phyloP scores from a whole-genome alignment of 2,888 invertebrate species.

The Orthosia gothica region DNA sequence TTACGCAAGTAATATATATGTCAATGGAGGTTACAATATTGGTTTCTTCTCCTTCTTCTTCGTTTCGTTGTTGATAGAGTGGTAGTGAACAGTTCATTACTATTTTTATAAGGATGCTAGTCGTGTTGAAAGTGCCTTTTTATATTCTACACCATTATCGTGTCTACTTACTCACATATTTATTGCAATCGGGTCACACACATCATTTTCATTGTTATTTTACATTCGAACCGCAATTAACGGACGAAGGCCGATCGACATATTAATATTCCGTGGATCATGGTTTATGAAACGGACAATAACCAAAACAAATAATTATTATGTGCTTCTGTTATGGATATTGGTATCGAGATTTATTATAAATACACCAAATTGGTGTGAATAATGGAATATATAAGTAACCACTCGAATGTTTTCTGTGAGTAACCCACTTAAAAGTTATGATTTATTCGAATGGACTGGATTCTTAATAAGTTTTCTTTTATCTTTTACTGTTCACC shows the following conservation, averaged over 20 bases:
- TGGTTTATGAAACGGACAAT: constrained; percentile 25
- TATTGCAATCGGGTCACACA: constrained; percentile 54
- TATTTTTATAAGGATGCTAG: constrained; percentile 57
- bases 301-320: constrained; percentile 33
- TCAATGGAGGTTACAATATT: too few species aligned
- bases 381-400: constrained; percentile 1
- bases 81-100: constrained; percentile 13
- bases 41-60: too few species aligned
- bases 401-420: not conserved
- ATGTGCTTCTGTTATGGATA: constrained; percentile 31
- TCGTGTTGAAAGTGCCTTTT: constrained; percentile 60
- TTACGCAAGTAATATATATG: too few species aligned
- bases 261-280: constrained; percentile 30
- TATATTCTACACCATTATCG: constrained; percentile 63
- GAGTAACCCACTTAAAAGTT: constrained; percentile 9
- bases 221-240: constrained; percentile 54
- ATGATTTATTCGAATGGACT: constrained; percentile 12
- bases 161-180: constrained; percentile 58
- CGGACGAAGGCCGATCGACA: constrained; percentile 15
- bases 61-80: too few species aligned
- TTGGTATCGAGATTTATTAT: constrained; percentile 11
- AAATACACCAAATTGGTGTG: not conserved
- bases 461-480: not conserved
- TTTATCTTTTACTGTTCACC: constrained; percentile 4
- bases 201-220: constrained; percentile 55